Percentiles rank a stretch among this genome's conserved stretches.
These are phyloP conservation scores for Formicarius rufipectus DNA, from an alignment of 2,113 vertebrate species.

Conservation along the genomic window DNA sequence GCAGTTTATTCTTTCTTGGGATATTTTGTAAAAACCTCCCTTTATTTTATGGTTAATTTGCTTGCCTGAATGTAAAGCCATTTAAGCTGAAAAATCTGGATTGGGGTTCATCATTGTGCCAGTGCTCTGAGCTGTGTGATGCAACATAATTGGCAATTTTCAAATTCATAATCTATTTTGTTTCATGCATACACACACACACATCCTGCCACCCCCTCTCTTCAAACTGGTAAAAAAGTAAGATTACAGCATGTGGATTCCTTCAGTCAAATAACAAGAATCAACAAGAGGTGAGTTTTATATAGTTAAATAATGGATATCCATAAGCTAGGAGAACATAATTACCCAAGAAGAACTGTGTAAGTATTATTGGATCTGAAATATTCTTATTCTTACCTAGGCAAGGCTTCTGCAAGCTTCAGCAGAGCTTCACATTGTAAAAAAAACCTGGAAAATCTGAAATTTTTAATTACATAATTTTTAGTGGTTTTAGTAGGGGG, in stretches of 20 bases:
- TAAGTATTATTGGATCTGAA: not conserved
- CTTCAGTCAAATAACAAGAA: slow-evolving; percentile 22
- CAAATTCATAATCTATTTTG: slow-evolving; percentile 82
- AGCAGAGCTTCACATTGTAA: not conserved
- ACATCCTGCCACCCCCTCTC: not conserved
- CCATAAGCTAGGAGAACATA: not conserved
- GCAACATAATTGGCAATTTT: slow-evolving; percentile 83
- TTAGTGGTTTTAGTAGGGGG: not conserved
- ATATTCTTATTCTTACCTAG: not conserved
- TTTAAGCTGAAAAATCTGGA: slow-evolving; percentile 86
- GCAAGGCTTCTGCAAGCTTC: not conserved
- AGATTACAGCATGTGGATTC: not conserved
- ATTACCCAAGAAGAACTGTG: not conserved
- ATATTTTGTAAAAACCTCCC: slow-evolving; percentile 77
- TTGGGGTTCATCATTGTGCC: slow-evolving; percentile 73
- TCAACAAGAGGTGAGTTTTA: not conserved
- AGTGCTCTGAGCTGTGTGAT: slow-evolving; percentile 80
- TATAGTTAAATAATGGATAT: not conserved
- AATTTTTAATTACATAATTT: not conserved
- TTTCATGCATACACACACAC: slow-evolving; percentile 9
- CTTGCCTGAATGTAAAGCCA: slow-evolving; percentile 85
- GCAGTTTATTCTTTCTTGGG: slow-evolving; percentile 85
- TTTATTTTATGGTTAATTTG: slow-evolving; percentile 86
- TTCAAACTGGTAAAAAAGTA: not conserved
- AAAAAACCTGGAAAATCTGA: not conserved